Evolutionary conservation across 2,797 vertebrate species (phyloP), one percentile per base, ranked within the genome.

Genomic region (Catostomus latipinnis): DNA sequence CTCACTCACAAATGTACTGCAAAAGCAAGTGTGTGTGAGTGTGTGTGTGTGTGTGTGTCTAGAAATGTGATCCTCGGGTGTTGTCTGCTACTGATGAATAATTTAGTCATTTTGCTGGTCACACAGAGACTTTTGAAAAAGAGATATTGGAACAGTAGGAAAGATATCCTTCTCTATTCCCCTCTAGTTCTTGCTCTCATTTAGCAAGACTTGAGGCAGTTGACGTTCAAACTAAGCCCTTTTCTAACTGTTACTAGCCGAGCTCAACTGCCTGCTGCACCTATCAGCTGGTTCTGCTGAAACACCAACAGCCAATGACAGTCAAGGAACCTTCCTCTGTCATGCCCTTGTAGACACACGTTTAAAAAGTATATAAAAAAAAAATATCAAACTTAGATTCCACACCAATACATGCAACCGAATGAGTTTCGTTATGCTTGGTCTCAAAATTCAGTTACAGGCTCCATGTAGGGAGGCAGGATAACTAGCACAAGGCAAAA

Each of bases 61-160:
- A 75, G 85, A 84, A 84, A 86, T 45, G 66, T 76, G 85, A 84
- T 84, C 82, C 71, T 69, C 66, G 82, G 82, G 82, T 66, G 78
- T 75, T 82, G 85, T 77, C 78, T 78, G 66, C 56, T 62, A 49
- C 57, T 84, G 78, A 75, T 86, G 74, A 86, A 86, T 86, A 84
- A 86, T 86, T 84, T 79, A 84, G 77, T 68, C 14, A 67, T 81
- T 78, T 71, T 85, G 62, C 78, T 75, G 81, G 70, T 78, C 74
- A 81, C 34, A 60, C 49, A 71, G 34, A 14, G 81, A 74, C 74
- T 80, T 85, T 68, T 72, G 71, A 62, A 81, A 72, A 82, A 73
- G 74, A 74, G 81, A 82, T 82, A 71, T 60, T 14, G 11, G 12
- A 71, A 22, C 5, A 56, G 49, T 63, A 14, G 1, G 43, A 78